Evolutionary conservation across 2,113 vertebrate genomes (phyloP), one percentile per base, ranked within the genome.

Genomic region (Phylloscopus trochiloides): DNA sequence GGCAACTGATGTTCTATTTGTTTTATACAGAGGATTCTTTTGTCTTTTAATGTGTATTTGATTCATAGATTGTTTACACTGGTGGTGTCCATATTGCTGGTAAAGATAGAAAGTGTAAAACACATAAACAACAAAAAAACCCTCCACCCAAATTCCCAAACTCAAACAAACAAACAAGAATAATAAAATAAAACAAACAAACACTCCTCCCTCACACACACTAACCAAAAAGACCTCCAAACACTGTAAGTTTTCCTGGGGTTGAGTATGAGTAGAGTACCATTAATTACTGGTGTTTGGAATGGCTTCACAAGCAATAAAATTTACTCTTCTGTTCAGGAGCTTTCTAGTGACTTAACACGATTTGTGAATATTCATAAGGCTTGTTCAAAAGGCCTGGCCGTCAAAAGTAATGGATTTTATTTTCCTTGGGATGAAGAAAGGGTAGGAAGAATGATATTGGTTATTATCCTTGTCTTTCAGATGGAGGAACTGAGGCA

Each of bases 71-170:
- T 52, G 7, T 58, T 52, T 61, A 45, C 19, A 43, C 3, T 29
- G 17, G 8, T 28, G 16, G 6, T 40, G 15, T 63, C 13, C 14
- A 62, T 50, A 38, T 13, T 68, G 26, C 48, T 76, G 22, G 38
- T 42, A 68, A 76, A 68, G 29, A 32, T 20, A 65, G 36, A 34
- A 85, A 32, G 6, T 40, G 17, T 29, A 18, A 55, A 80, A 4
- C 20, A 25, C 17, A 6, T 4, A 12, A 47, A 40, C 8, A 42
- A 40, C 20, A 47, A 55, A 47, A 55, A 48, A 42, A 1, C 1
- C 7, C 15, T 1, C 2, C 13, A 20, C 10, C 8, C 2, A 7
- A 48, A 65, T 17, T 3, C 5, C 9, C 28, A 29, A 58, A 52
- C 4, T 17, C 19, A 77, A 84, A 8, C 7, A 52, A 43, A 28